Evolutionary conservation across 1,140 invertebrate species (phyloP), one percentile per base, ranked within the genome.

Genomic region (Bombus pyrosoma): DNA sequence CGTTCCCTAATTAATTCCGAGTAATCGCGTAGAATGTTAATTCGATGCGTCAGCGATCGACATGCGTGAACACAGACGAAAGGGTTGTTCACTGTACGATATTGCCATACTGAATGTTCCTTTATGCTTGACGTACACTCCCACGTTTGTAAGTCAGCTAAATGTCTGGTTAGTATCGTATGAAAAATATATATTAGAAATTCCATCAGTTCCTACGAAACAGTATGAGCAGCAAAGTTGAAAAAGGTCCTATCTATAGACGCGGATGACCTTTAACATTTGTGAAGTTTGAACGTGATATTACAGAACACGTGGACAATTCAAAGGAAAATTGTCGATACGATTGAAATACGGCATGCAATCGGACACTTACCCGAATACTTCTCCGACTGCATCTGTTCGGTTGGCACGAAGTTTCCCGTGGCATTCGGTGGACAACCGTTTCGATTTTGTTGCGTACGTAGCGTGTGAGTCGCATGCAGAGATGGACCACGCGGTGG

Each of bases 401-500:
- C 92, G 41, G 90, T 87, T 85, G 92, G 87, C 77, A 92, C 83
- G 59, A 91, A 93, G 71, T 86, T 92, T 73, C 85, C 92, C 28
- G 89, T 72, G n/a, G 90, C 85, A 69, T 93, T 93, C n/a, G 92
- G 91, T 59, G 91, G 92, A 41, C 91, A 92, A 64, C 93, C 93
- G 47, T 93, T 93, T 73, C 93, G 92, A 41, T 86, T 93, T 87
- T 93, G 92, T 69, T 93, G 93, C 39, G 90, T 82, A 18, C 93
- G 92, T 68, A 93, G 80, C 47, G 92, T 93, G 71, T 93, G 93
- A 28, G 93, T 94, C 69, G 96, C 95, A 91, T 97, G 96, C 32
- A 97, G 94, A 43, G 97, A 97, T 8, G 96, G 96, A 10, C 97
- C 97, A 66, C 97, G 94, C 2, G 97, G 97, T 15, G 97, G 97